Conservation (phyloP, 2,113 vertebrate species). For the Cathartes aura region DNA sequence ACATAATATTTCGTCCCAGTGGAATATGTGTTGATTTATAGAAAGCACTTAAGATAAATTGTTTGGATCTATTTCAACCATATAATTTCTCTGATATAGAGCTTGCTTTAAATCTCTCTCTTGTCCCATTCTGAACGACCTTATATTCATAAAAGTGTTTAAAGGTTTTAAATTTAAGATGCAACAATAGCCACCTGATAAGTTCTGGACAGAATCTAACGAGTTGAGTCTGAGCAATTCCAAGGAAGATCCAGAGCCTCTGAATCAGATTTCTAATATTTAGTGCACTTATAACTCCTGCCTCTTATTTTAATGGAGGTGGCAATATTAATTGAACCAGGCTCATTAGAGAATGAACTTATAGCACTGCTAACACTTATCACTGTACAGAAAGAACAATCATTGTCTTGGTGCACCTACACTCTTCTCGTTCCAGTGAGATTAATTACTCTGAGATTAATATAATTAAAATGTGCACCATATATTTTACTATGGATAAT, state of each 20-base stretch:
- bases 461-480: background rate
- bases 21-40: background rate
- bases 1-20: background rate
- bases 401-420: background rate
- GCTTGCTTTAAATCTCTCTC: background rate
- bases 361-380: background rate
- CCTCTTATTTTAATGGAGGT: background rate
- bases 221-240: background rate
- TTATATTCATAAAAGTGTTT: background rate
- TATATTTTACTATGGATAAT: background rate
- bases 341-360: background rate
- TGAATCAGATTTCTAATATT: background rate
- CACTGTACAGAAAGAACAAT: background rate
- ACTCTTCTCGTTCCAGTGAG: background rate
- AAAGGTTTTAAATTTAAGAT: conserved; percentile 9
- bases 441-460: background rate
- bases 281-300: background rate
- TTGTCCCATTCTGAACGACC: background rate
- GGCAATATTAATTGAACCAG: conserved; percentile 2
- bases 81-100: background rate
- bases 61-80: background rate
- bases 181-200: background rate
- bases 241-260: background rate
- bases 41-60: conserved; percentile 20
- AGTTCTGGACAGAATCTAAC: background rate